phyloP scores from a whole-genome alignment of 1,140 invertebrate genomes.

The Hestina assimilis region DNA sequence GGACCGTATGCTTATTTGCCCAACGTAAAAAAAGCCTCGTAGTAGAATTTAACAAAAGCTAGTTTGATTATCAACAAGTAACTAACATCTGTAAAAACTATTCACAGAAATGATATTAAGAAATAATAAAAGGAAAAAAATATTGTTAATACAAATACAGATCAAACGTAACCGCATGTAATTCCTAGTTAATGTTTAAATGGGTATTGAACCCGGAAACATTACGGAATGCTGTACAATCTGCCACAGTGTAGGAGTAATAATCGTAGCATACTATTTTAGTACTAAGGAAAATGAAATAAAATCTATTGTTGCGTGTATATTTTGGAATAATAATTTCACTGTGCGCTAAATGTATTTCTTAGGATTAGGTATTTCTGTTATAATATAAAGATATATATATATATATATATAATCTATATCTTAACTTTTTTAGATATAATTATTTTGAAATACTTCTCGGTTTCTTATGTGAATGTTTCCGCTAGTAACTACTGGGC shows the following conservation, averaged over 20 bases:
- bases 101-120: too few relatives aligned
- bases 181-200: constrained; percentile 18
- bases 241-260: constrained; percentile 4
- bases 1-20: too few relatives aligned
- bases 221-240: constrained; percentile 15
- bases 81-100: too few relatives aligned
- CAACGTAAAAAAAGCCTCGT: too few relatives aligned
- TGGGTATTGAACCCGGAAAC: constrained; percentile 30
- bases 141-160: background rate
- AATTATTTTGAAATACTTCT: too few relatives aligned
- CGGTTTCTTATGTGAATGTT: too few relatives aligned
- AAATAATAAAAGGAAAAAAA: too few relatives aligned
- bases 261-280: constrained; percentile 9
- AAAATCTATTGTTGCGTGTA: constrained; percentile 6
- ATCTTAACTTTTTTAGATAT: too few relatives aligned
- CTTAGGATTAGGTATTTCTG: background rate
- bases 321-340: background rate
- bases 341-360: background rate
- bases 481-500: too few relatives aligned
- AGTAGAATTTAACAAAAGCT: too few relatives aligned
- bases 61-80: too few relatives aligned
- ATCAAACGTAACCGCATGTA: constrained; percentile 1
- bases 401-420: too few relatives aligned
- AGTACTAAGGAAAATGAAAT: background rate
- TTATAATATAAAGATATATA: background rate